Conservation (phyloP, 1,140 invertebrate species). For the Drosophila parabipectinata region DNA sequence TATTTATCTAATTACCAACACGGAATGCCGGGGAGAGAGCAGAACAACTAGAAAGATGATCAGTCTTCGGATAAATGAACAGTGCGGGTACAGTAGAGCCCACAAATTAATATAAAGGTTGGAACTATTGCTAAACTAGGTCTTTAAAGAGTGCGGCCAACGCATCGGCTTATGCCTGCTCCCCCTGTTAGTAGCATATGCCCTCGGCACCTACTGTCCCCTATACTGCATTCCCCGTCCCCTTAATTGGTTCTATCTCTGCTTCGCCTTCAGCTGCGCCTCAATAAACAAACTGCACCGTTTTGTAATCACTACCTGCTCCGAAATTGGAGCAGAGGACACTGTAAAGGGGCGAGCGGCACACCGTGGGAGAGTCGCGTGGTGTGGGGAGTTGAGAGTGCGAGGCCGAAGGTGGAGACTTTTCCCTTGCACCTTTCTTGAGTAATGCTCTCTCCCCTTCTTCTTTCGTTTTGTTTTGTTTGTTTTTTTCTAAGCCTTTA, state of each 20-base stretch:
- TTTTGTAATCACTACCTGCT: slow-evolving; percentile 76
- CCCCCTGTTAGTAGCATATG: neutral
- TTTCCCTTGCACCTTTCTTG: neutral
- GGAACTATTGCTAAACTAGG: neutral
- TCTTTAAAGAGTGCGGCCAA: slow-evolving; percentile 25
- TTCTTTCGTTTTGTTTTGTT: slow-evolving; percentile 11
- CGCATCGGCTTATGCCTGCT: slow-evolving; percentile 35
- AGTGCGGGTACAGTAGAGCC: neutral
- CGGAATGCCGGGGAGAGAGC: slow-evolving; percentile 20
- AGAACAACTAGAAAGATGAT: slow-evolving; percentile 2
- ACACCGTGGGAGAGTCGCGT: neutral
- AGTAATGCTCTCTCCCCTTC: neutral
- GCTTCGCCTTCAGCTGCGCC: slow-evolving; percentile 12
- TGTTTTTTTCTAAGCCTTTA: slow-evolving; percentile 33
- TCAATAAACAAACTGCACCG: slow-evolving; percentile 51
- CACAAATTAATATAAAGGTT: neutral
- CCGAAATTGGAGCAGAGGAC: slow-evolving; percentile 59
- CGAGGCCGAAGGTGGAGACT: slow-evolving; percentile 10
- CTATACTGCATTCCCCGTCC: neutral
- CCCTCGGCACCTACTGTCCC: slow-evolving; percentile 5
- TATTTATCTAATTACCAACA: slow-evolving; percentile 65
- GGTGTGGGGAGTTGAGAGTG: slow-evolving; percentile 9
- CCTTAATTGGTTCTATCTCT: slow-evolving; percentile 1
- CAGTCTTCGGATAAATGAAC: slow-evolving; percentile 1
- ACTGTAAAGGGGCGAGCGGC: slow-evolving; percentile 16